These are phyloP conservation scores for Trogon surrucura DNA, from an alignment of 2,113 vertebrate genomes.

Conservation along the genomic window DNA sequence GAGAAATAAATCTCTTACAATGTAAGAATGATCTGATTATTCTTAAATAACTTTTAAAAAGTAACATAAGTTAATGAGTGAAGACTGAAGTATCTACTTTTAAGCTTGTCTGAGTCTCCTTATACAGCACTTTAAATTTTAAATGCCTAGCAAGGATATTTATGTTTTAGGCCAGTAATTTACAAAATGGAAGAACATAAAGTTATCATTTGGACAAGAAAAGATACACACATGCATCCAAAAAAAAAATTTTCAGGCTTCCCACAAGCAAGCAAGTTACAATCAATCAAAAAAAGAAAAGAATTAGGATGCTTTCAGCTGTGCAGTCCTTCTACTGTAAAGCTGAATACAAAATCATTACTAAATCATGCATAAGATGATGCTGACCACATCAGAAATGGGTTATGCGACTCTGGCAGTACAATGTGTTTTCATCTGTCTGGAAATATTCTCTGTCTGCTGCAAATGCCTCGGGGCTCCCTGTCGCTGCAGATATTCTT, in stretches of 20 bases:
- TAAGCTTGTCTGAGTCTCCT: not conserved
- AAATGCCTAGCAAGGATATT: not conserved
- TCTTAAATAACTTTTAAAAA: not conserved
- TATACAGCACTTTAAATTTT: not conserved
- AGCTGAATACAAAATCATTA: conserved; percentile 30
- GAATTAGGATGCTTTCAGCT: not conserved
- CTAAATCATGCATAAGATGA: conserved; percentile 55
- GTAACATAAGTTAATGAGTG: not conserved
- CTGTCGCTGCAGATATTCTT: not conserved
- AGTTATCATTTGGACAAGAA: not conserved
- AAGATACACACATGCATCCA: not conserved
- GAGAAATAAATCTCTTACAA: not conserved
- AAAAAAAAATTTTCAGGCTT: not conserved
- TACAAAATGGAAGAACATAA: not conserved
- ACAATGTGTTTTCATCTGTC: conserved; percentile 50
- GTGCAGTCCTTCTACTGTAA: not conserved
- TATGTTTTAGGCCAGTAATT: not conserved
- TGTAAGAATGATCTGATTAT: not conserved
- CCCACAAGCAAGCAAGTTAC: not conserved
- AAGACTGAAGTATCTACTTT: not conserved
- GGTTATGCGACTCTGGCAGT: conserved; percentile 34
- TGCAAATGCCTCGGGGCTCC: not conserved
- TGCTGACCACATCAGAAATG: conserved; percentile 48
- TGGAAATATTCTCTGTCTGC: conserved; percentile 36
- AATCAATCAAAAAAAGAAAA: not conserved